Conservation (phyloP, 2,113 vertebrate species). For the Sakesphorus luctuosus region DNA sequence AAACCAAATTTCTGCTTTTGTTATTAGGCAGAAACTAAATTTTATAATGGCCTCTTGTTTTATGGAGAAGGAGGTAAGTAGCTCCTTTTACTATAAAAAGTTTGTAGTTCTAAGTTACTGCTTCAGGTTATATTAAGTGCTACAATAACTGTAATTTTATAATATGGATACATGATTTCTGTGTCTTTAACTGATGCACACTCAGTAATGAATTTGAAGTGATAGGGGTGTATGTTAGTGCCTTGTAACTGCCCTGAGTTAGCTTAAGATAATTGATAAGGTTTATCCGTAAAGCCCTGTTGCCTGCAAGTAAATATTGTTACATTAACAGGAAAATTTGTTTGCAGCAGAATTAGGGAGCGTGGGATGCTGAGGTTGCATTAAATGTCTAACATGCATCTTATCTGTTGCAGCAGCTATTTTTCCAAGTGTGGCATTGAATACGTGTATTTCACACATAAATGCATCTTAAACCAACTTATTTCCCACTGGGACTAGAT, state of each 20-base stretch:
- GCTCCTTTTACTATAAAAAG: conserved; percentile 24
- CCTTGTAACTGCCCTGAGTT: not conserved
- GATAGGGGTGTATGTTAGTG: not conserved
- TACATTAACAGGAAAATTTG: not conserved
- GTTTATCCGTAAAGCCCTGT: not conserved
- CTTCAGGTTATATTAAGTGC: not conserved
- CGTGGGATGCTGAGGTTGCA: not conserved
- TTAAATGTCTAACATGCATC: not conserved
- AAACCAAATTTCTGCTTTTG: conserved; percentile 54
- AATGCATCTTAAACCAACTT: not conserved
- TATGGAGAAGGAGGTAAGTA: conserved; percentile 97
- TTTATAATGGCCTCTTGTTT: conserved; percentile 97
- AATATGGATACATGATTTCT: not conserved
- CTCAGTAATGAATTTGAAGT: not conserved
- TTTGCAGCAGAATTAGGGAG: not conserved
- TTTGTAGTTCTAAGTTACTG: not conserved
- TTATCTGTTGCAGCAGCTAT: not conserved
- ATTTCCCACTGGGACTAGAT: not conserved
- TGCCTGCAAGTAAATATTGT: not conserved
- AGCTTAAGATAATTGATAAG: not conserved
- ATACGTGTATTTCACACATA: not conserved
- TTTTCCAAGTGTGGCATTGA: not conserved
- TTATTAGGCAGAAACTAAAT: conserved; percentile 93
- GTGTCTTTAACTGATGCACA: not conserved
- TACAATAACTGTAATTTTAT: not conserved